Evolutionary conservation across 2,797 vertebrate genomes (phyloP).

Genomic region (Ataeniobius toweri): DNA sequence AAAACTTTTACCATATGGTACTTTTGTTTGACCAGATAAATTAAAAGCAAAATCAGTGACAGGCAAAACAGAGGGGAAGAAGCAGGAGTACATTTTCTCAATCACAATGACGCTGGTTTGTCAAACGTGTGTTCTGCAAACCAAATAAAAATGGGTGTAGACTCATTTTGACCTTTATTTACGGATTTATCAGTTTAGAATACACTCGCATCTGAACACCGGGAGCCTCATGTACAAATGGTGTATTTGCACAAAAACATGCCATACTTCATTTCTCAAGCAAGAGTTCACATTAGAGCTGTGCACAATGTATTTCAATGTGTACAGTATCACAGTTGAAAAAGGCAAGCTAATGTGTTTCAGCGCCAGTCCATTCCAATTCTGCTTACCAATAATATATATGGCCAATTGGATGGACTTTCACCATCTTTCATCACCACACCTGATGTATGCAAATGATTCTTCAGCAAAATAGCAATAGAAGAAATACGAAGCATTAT

Average conservation of each 20-base stretch:
- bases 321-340: neutral
- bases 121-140: neutral
- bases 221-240: neutral
- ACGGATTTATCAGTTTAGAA: neutral
- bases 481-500: too few species aligned
- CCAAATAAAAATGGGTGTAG: too few species aligned
- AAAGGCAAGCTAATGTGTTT: neutral
- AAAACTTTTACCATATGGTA: neutral
- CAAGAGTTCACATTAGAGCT: neutral
- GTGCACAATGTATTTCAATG: too few species aligned
- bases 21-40: neutral
- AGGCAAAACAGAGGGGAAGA: neutral
- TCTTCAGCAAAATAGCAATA: too few species aligned
- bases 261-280: neutral
- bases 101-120: neutral
- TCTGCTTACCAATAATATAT: neutral
- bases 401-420: neutral
- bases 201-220: neutral
- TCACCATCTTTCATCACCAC: neutral
- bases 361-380: neutral
- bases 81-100: neutral
- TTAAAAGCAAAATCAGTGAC: neutral
- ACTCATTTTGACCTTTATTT: neutral
- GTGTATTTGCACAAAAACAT: neutral
- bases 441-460: neutral